Percentiles rank a stretch among this genome's conserved stretches.
Evolutionary conservation across 2,113 vertebrate genomes (phyloP).

Genomic region (Uropsilus gracilis): DNA sequence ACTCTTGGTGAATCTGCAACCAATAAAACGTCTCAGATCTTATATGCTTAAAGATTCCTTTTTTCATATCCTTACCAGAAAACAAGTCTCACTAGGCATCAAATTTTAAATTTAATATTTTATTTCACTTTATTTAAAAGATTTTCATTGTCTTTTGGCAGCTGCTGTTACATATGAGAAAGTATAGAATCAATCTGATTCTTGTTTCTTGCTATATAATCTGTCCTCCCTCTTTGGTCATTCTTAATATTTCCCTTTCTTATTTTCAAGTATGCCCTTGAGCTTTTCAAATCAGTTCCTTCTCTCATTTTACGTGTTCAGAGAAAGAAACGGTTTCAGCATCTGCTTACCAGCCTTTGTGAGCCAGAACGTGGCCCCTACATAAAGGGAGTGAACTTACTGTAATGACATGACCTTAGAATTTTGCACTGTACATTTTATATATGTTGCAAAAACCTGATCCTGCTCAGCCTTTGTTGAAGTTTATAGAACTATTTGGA

Average conservation of each 20-base stretch:
- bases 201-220: background rate
- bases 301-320: background rate
- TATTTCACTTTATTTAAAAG: background rate
- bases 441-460: background rate
- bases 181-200: background rate
- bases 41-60: background rate
- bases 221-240: background rate
- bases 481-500: background rate
- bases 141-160: background rate
- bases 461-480: background rate
- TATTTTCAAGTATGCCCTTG: background rate
- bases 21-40: background rate
- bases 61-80: background rate
- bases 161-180: background rate
- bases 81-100: background rate
- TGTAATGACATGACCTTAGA: background rate
- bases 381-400: fast-evolving
- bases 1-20: background rate
- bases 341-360: background rate
- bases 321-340: background rate
- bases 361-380: background rate
- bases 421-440: background rate
- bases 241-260: conserved; percentile 27
- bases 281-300: background rate
- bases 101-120: background rate